These are phyloP conservation scores for Steatornis caripensis DNA, from an alignment of 2,113 vertebrate genomes.

Conservation along the genomic window DNA sequence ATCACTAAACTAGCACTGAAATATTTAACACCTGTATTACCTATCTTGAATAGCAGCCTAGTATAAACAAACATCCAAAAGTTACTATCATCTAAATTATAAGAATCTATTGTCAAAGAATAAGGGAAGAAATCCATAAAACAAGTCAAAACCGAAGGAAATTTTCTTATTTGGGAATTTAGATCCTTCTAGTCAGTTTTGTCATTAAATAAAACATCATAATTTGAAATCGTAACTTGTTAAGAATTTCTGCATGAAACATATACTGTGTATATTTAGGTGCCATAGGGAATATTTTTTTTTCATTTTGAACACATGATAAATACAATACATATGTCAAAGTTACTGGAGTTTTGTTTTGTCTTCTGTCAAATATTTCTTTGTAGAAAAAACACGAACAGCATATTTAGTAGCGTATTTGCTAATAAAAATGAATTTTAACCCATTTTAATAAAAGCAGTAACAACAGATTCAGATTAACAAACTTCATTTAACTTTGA, in stretches of 20 bases:
- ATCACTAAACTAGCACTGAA: not conserved
- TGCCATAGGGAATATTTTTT: not conserved
- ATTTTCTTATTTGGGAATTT: not conserved
- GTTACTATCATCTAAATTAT: fast-evolving
- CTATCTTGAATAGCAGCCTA: not conserved
- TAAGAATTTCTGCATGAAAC: not conserved
- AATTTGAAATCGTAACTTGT: not conserved
- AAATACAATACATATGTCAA: not conserved
- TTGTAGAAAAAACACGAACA: not conserved
- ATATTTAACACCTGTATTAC: not conserved
- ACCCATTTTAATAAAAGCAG: not conserved
- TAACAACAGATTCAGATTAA: not conserved
- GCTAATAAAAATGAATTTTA: not conserved
- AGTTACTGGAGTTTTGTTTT: not conserved
- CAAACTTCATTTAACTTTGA: not conserved
- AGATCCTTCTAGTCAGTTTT: not conserved
- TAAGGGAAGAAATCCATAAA: not conserved
- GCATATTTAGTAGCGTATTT: not conserved
- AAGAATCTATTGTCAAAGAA: not conserved
- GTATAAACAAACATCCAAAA: not conserved
- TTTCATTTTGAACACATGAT: not conserved
- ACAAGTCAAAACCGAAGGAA: not conserved
- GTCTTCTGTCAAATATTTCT: not conserved
- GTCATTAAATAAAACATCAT: not conserved
- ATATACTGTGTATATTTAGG: not conserved